A percentile compares a stretch with the other conserved stretches of the same genome.
Evolutionary conservation across 2,888 invertebrate genomes (phyloP).

Genomic region (Macroteleia sp.): DNA sequence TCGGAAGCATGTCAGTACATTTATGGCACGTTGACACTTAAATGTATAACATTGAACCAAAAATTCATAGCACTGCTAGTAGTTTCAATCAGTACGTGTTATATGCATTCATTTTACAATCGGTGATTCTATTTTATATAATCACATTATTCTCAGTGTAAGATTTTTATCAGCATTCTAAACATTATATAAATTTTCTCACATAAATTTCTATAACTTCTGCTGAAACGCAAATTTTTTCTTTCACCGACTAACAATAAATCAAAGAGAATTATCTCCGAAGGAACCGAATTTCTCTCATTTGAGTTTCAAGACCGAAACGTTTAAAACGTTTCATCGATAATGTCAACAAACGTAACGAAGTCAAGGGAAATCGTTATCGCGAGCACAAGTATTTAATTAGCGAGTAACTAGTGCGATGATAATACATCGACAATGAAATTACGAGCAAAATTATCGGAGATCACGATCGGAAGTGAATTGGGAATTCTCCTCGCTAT

Average conservation of each 20-base stretch:
- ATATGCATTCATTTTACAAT: too few species aligned
- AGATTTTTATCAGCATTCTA: too few species aligned
- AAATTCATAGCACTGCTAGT: too few species aligned
- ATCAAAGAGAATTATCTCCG: neutral
- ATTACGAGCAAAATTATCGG: slow-evolving; percentile 79
- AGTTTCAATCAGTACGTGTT: too few species aligned
- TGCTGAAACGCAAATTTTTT: neutral
- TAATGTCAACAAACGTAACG: slow-evolving; percentile 48
- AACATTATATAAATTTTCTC: too few species aligned
- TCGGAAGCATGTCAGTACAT: too few species aligned
- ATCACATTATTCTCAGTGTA: too few species aligned
- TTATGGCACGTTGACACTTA: too few species aligned
- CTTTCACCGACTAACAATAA: too few species aligned
- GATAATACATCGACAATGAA: slow-evolving; percentile 77
- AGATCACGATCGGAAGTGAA: slow-evolving; percentile 69
- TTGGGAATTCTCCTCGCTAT: slow-evolving; percentile 60
- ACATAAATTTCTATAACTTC: too few species aligned
- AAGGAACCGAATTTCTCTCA: neutral
- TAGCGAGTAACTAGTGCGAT: slow-evolving; percentile 72
- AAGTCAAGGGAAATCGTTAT: slow-evolving; percentile 68
- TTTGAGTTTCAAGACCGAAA: slow-evolving; percentile 3
- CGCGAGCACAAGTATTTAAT: slow-evolving; percentile 80
- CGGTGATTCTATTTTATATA: too few species aligned
- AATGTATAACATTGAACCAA: too few species aligned
- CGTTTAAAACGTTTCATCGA: slow-evolving; percentile 33